Conservation (phyloP, 2,797 vertebrate genomes). For the Poecilia gillii region DNA sequence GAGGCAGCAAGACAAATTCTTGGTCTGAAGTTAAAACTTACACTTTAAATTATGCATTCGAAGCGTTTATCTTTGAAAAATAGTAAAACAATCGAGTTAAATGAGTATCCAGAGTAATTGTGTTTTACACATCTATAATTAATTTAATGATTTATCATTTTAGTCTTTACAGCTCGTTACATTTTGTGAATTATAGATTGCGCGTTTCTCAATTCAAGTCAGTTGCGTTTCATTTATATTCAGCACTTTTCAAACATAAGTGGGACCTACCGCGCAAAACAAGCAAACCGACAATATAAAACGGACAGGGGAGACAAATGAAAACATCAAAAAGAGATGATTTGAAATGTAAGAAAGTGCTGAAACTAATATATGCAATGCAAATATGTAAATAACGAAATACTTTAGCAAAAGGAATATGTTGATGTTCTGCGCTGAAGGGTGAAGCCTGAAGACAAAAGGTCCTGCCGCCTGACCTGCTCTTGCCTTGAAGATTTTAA, state of each 20-base stretch:
- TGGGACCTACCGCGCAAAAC: neutral
- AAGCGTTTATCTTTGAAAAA: neutral
- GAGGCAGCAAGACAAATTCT: neutral
- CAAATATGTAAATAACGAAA: neutral
- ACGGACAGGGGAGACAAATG: neutral
- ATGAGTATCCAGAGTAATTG: too few relatives aligned
- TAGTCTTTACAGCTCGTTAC: too few relatives aligned
- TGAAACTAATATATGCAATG: neutral
- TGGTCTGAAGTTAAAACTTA: neutral
- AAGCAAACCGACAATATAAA: neutral
- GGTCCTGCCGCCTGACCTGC: neutral
- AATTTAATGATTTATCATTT: too few relatives aligned
- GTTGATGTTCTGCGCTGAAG: neutral
- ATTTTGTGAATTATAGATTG: too few relatives aligned
- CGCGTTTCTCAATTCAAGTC: too few relatives aligned
- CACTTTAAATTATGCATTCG: neutral
- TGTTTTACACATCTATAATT: too few relatives aligned
- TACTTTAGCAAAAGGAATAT: neutral
- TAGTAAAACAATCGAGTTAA: neutral
- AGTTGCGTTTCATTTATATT: neutral
- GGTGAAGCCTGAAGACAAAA: neutral
- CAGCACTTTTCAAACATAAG: neutral
- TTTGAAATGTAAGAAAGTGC: neutral
- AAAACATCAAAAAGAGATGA: neutral
- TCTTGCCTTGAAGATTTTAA: neutral